Base-by-base conservation (phyloP, 2,888 invertebrate genomes). In the Pollenia griseotomentosa region DNA sequence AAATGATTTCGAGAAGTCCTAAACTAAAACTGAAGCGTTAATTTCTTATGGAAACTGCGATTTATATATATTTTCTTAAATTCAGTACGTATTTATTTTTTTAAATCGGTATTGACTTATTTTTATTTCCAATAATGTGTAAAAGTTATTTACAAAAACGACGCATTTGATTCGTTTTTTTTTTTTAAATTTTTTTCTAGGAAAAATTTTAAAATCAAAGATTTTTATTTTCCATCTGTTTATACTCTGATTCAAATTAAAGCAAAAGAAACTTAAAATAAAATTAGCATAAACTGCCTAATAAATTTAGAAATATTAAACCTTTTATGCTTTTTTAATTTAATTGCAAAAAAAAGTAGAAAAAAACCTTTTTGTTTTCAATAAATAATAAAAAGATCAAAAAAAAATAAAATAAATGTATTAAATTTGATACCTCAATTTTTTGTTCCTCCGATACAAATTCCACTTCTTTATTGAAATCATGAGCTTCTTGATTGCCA, bases 381-480 rank as follows among this genome's bases (percentile, higher is more conserved):
- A 71, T 12, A 61, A 79, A 70, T 61, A 70, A 70, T 63, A 63
- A 65, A 46, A 80, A 53, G 11, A 23, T 33, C 23, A n/a, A 74
- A 59, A 74, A 61, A 79, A 53, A 68, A 66, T 74, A 59, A 53
- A 73, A 66, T 10, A 82, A 55, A 75, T 82, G 53, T 53, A 46
- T 66, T 57, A 78, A 82, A 71, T 16, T 73, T 79, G 48, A 88
- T 92, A 93, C 93, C 93, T 93, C 93, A 89, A 93, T 93, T 85
- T 92, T 91, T 63, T 95, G 94, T 65, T 95, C 94, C 90, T 96
- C 95, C 86, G 94, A 93, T 55, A 96, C 95, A 91, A 96, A 95
- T 91, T 96, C 95, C 81, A 96, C 95, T 90, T 96, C 96, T 1
- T 95, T 95, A 90, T 95, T 96, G 19, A 94, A 89, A 92, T 95